phyloP scores from a whole-genome alignment of 37 sponge, comb jelly and placozoan species.

The Hormiphora californensis region DNA sequence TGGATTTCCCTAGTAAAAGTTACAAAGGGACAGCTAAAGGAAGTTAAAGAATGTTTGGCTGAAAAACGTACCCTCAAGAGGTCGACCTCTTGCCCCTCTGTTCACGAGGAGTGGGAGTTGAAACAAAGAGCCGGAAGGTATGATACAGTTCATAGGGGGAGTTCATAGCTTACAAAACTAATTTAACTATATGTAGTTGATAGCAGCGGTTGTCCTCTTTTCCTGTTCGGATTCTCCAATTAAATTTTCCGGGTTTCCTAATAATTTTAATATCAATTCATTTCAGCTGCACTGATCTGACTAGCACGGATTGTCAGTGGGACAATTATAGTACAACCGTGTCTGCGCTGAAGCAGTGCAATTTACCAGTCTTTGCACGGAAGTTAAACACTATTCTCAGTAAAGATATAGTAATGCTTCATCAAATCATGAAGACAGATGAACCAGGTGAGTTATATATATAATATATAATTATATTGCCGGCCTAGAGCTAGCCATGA shows the following conservation, averaged over 20 bases:
- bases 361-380: conserved; percentile 31
- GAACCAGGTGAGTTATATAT: conserved; percentile 35
- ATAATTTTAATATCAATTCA: too few relatives aligned
- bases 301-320: neutral
- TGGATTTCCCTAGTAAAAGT: too few relatives aligned
- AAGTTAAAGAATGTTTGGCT: conserved; percentile 46
- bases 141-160: too few relatives aligned
- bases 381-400: conserved; percentile 34
- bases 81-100: neutral
- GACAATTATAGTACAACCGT: neutral
- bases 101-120: neutral
- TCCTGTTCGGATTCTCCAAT: too few relatives aligned
- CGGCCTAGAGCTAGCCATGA: too few relatives aligned
- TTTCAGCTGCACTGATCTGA: conserved; percentile 37
- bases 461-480: too few relatives aligned
- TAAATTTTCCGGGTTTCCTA: too few relatives aligned
- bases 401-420: conserved; percentile 42
- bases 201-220: too few relatives aligned
- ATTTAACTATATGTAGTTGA: too few relatives aligned
- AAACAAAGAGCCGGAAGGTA: conserved; percentile 19
- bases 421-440: conserved; percentile 54
- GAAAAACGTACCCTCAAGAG: neutral
- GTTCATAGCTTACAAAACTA: too few relatives aligned
- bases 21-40: neutral
- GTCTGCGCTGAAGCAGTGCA: neutral